phyloP scores from a whole-genome alignment of 2,113 vertebrate genomes.

The Takifugu bimaculatus region DNA sequence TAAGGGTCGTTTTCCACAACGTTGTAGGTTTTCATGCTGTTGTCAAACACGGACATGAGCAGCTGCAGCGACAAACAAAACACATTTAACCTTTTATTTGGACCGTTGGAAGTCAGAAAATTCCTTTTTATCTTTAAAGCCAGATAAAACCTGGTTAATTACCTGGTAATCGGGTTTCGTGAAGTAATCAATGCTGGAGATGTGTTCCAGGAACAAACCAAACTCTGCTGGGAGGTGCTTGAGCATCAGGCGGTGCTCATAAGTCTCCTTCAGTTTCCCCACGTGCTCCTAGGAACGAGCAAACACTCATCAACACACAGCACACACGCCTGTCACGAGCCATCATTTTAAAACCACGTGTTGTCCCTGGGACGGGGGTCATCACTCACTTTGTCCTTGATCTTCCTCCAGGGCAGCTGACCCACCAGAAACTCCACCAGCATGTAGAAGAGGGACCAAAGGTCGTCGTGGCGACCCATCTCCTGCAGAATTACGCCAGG shows the following conservation, averaged over 20 bases:
- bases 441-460: conserved; percentile 99
- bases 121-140: background rate
- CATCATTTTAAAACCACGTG: background rate
- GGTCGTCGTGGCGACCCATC: conserved; percentile 97
- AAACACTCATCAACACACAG: conserved; percentile 5
- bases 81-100: background rate
- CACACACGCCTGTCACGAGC: background rate
- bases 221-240: conserved; percentile 97
- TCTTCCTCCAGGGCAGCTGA: conserved; percentile 98
- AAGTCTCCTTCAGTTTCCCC: conserved; percentile 94
- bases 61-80: conserved; percentile 74
- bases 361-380: background rate
- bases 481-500: conserved; percentile 76
- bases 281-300: conserved; percentile 86
- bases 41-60: conserved; percentile 95
- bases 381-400: conserved; percentile 92
- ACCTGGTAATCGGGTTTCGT: conserved; percentile 98
- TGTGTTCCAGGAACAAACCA: conserved; percentile 89
- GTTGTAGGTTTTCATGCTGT: conserved; percentile 92
- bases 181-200: conserved; percentile 92
- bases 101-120: background rate
- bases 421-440: conserved; percentile 96
- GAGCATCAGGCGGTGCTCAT: conserved; percentile 94
- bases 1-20: conserved; percentile 94
- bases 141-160: background rate